Conservation (phyloP, 2,113 vertebrate species). For the Hypocryptadius cinnamomeus region DNA sequence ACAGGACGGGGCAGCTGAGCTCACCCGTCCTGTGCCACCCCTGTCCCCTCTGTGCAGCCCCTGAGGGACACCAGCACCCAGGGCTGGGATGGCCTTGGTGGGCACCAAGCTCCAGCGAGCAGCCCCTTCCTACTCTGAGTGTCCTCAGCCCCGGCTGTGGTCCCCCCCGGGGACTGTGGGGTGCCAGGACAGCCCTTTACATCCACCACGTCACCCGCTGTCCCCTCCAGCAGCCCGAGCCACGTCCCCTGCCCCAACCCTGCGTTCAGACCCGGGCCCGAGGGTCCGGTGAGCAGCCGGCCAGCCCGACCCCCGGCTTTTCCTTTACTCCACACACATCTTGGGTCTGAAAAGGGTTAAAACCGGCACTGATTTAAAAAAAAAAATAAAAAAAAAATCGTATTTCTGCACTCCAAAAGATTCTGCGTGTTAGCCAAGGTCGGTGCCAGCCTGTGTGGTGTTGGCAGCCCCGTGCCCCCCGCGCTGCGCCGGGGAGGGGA, state of each 20-base stretch:
- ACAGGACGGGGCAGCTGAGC: background rate
- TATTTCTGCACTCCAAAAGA: slow-evolving; percentile 20
- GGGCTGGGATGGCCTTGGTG: rapidly evolving
- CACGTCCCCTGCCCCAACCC: background rate
- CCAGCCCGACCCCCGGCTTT: background rate
- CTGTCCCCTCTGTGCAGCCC: background rate
- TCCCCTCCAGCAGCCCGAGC: background rate
- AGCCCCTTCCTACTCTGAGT: background rate
- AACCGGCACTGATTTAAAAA: background rate
- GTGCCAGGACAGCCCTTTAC: background rate
- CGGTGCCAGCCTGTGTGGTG: slow-evolving; percentile 26
- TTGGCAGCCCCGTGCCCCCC: slow-evolving; percentile 60
- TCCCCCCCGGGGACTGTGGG: background rate
- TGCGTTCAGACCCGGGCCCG: background rate
- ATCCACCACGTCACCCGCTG: background rate
- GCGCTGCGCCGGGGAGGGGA: slow-evolving; percentile 38
- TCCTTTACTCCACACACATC: slow-evolving; percentile 39
- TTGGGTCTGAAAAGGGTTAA: slow-evolving; percentile 54
- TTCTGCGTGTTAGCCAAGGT: background rate
- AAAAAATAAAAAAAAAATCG: background rate
- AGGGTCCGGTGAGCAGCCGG: background rate
- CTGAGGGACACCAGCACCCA: background rate
- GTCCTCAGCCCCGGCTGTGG: background rate
- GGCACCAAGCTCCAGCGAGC: background rate
- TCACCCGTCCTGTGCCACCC: background rate